Percentiles rank a stretch among this genome's conserved stretches.
phyloP scores from a whole-genome alignment of 2,113 vertebrate genomes.

The Dromiciops gliroides region DNA sequence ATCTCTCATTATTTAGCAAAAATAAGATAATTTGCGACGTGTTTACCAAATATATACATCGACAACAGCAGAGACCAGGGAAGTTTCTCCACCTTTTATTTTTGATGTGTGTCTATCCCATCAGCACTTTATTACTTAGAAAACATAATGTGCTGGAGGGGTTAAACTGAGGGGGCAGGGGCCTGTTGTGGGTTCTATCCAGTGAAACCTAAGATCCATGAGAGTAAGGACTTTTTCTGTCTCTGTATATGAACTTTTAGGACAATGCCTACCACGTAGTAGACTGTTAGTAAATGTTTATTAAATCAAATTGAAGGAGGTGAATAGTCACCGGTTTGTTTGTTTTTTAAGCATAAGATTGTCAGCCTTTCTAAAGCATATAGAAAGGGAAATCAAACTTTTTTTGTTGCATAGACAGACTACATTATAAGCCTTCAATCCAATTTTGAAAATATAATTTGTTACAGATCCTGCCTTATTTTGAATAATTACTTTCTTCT shows the following conservation, averaged over 20 bases:
- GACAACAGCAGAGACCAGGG: not conserved
- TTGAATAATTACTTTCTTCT: slow-evolving; percentile 24
- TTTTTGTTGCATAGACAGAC: not conserved
- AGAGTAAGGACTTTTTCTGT: not conserved
- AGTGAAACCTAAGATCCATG: not conserved
- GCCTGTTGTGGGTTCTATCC: not conserved
- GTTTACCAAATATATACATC: slow-evolving; percentile 35
- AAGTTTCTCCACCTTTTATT: slow-evolving; percentile 47
- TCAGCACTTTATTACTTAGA: slow-evolving; percentile 5
- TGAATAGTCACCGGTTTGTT: not conserved
- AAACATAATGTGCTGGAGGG: not conserved
- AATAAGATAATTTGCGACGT: slow-evolving; percentile 52
- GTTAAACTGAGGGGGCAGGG: not conserved
- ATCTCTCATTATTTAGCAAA: slow-evolving; percentile 40
- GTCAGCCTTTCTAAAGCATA: slow-evolving; percentile 3
- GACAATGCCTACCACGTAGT: not conserved
- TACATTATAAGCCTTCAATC: not conserved
- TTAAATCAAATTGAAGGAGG: not conserved
- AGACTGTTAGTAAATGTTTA: not conserved
- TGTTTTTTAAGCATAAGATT: not conserved
- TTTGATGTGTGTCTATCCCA: slow-evolving; percentile 36
- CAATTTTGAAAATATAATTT: slow-evolving; percentile 1
- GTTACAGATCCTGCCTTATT: slow-evolving; percentile 30
- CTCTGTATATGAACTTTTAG: not conserved
- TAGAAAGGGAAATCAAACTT: not conserved